These are phyloP conservation scores for Stenichneumon culpator DNA, from an alignment of 2,888 invertebrate genomes.

Conservation along the genomic window DNA sequence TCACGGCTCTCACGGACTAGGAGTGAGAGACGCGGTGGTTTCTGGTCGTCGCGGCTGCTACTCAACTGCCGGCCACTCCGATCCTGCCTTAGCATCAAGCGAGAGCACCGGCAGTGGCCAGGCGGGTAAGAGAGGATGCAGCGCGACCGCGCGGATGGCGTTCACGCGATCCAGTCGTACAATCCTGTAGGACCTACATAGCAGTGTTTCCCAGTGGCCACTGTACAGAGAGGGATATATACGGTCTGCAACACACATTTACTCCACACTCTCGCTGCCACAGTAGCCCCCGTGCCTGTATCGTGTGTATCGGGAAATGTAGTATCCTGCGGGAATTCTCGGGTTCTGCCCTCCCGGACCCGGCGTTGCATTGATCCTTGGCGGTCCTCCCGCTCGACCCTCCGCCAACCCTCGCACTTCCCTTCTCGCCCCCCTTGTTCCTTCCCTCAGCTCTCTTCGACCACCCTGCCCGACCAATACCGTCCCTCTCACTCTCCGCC, in stretches of 20 bases:
- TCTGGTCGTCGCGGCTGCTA: slow-evolving; percentile 19
- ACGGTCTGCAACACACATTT: slow-evolving; percentile 44
- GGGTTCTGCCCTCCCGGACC: slow-evolving; percentile 77
- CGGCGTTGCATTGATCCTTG: slow-evolving; percentile 81
- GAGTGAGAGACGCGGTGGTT: slow-evolving; percentile 18
- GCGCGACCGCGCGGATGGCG: slow-evolving; percentile 29
- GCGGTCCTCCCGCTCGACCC: slow-evolving; percentile 63
- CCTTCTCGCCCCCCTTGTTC: slow-evolving; percentile 24
- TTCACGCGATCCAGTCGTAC: slow-evolving; percentile 30
- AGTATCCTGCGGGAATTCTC: slow-evolving; percentile 81
- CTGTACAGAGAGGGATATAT: slow-evolving; percentile 1
- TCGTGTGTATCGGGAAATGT: slow-evolving; percentile 73
- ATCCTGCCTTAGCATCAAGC: neutral
- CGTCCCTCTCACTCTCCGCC: slow-evolving; percentile 3
- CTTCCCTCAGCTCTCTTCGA: neutral
- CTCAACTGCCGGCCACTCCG: slow-evolving; percentile 19
- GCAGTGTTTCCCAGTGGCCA: slow-evolving; percentile 11
- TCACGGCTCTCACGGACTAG: slow-evolving; percentile 2
- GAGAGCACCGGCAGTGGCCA: neutral
- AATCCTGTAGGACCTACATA: slow-evolving; percentile 34
- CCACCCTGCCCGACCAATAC: slow-evolving; percentile 15
- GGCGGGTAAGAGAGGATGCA: neutral
- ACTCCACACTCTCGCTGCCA: slow-evolving; percentile 39
- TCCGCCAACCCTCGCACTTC: slow-evolving; percentile 20
- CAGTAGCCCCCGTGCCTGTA: slow-evolving; percentile 36